A percentile compares a stretch with the other conserved stretches of the same genome.
Conservation (phyloP, 2,888 invertebrate genomes). For the Cantharis flavilabris region DNA sequence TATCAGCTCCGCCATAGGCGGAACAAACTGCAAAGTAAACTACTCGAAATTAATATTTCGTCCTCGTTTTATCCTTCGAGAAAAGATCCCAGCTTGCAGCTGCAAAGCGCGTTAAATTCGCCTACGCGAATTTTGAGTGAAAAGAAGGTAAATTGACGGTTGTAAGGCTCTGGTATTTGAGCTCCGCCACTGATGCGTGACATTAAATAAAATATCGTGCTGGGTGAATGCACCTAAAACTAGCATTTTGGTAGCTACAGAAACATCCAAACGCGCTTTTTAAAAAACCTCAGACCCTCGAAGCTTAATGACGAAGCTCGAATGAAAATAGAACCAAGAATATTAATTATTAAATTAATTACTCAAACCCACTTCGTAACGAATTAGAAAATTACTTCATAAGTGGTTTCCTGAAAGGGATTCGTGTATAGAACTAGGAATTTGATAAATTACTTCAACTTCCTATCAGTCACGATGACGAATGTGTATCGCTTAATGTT, state of each 20-base stretch:
- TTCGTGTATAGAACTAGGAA: neutral
- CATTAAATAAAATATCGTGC: neutral
- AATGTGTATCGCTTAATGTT: neutral
- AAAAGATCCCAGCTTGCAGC: neutral
- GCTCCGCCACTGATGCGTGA: neutral
- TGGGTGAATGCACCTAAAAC: neutral
- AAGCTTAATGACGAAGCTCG: neutral
- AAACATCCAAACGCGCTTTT: neutral
- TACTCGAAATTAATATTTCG: neutral
- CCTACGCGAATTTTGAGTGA: neutral
- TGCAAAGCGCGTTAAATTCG: neutral
- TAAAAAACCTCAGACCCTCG: neutral
- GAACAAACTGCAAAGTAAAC: neutral
- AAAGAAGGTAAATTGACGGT: neutral
- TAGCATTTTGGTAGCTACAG: neutral
- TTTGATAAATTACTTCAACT: neutral
- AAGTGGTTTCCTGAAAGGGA: neutral
- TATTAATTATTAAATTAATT: neutral
- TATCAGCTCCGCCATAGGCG: neutral
- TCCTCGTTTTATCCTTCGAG: neutral
- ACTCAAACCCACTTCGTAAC: neutral
- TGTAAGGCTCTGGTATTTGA: neutral
- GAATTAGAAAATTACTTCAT: neutral
- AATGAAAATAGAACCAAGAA: neutral
- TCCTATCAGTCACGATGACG: neutral